Evolutionary conservation across 2,888 invertebrate genomes (phyloP).

Genomic region (Odontothrips loti): DNA sequence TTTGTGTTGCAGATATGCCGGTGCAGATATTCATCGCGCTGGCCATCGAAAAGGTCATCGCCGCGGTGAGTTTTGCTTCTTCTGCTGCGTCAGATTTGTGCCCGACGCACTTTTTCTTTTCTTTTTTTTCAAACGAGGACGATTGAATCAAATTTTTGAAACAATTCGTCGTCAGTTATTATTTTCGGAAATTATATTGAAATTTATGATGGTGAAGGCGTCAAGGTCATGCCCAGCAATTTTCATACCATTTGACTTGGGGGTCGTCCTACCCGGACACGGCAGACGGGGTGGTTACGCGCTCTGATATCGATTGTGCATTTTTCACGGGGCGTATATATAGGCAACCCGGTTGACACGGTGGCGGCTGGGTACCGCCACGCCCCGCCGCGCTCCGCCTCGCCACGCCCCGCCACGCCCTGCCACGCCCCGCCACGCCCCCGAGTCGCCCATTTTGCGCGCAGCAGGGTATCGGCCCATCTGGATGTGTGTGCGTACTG

Average conservation of each 20-base stretch:
- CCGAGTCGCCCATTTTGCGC: background rate
- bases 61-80: background rate
- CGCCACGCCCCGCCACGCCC: background rate
- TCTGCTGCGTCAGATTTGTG: background rate
- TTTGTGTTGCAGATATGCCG: slow-evolving; percentile 23
- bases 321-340: background rate
- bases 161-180: too few species aligned
- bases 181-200: too few species aligned
- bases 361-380: background rate
- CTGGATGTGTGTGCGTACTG: background rate
- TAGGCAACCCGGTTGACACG: too few species aligned
- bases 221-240: too few species aligned
- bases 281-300: too few species aligned
- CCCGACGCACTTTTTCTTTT: background rate
- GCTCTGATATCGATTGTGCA: slow-evolving; percentile 1
- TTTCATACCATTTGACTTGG: too few species aligned
- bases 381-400: background rate
- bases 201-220: too few species aligned
- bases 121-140: too few species aligned
- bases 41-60: slow-evolving; percentile 8
- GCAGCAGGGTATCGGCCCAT: too few species aligned
- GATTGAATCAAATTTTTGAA: too few species aligned
- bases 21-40: slow-evolving; percentile 14
- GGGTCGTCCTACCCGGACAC: too few species aligned
- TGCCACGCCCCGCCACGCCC: background rate